phyloP scores from a whole-genome alignment of 2,113 vertebrate species.

The Bufo gargarizans region DNA sequence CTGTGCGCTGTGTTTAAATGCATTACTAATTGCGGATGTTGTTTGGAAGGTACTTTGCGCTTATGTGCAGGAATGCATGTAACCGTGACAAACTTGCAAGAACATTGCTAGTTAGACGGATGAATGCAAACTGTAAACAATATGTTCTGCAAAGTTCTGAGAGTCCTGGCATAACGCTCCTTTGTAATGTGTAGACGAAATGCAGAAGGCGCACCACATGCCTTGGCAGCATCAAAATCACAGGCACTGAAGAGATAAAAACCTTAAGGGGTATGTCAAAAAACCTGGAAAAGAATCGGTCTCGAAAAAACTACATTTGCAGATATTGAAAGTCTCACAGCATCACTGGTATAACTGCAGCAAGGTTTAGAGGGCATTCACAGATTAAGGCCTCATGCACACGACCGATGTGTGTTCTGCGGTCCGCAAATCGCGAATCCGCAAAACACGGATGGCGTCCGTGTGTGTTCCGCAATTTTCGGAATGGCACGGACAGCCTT shows the following conservation, averaged over 20 bases:
- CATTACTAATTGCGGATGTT: conserved; percentile 22
- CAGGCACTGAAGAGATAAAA: not conserved
- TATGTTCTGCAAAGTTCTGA: not conserved
- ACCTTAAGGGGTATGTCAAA: not conserved
- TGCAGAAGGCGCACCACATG: conserved; percentile 4
- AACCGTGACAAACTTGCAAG: conserved; percentile 5
- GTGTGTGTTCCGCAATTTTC: too few species aligned
- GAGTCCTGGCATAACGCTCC: not conserved
- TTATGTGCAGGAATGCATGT: conserved; percentile 21
- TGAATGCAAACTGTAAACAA: conserved; percentile 1
- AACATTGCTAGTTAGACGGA: conserved; percentile 1
- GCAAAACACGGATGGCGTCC: too few species aligned
- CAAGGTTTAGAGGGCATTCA: not conserved
- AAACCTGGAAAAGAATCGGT: not conserved
- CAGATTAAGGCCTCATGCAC: not conserved
- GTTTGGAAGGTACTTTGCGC: not conserved
- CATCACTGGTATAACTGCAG: not conserved
- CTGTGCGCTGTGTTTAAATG: not conserved
- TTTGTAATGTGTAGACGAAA: conserved; percentile 1
- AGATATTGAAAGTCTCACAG: not conserved
- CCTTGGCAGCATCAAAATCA: not conserved
- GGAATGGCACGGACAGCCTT: too few species aligned
- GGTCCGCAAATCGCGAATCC: too few species aligned
- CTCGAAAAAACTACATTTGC: not conserved
- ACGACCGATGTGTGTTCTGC: too few species aligned